Evolutionary conservation across 35 echinoderm and acorn worm genomes (phyloP).

Genomic region (Hemicentrotus pulcherrimus): DNA sequence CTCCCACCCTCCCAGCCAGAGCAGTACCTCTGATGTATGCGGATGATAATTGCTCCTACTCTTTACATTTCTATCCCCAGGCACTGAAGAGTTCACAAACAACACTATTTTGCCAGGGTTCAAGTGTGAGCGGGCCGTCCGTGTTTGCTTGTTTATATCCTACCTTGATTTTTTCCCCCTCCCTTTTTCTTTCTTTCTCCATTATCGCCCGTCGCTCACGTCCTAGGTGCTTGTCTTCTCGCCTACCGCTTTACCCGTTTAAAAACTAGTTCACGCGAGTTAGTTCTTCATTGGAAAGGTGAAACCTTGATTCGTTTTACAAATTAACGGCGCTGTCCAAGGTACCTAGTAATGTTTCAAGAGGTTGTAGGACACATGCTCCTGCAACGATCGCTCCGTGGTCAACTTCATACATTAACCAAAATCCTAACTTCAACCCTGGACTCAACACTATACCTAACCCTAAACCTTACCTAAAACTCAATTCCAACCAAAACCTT

Average conservation of each 20-base stretch:
- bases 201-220: not conserved
- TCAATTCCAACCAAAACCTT: too few species aligned
- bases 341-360: not conserved
- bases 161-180: not conserved
- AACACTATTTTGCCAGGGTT: constrained; percentile 29
- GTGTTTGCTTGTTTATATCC: constrained; percentile 32
- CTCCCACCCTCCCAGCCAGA: not conserved
- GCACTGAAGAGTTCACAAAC: not conserved
- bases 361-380: too few species aligned
- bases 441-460: too few species aligned
- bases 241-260: not conserved
- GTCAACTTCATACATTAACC: too few species aligned
- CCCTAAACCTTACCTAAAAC: too few species aligned
- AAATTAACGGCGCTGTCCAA: not conserved
- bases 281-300: not conserved
- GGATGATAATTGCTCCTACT: not conserved
- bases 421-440: too few species aligned
- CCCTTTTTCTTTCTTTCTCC: not conserved
- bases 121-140: not conserved
- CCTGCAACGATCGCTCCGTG: too few species aligned
- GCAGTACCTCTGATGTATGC: not conserved
- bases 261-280: not conserved
- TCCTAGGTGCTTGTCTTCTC: not conserved
- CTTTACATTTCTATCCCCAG: not conserved
- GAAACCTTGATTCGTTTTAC: not conserved